phyloP scores from a whole-genome alignment of 2,113 vertebrate species.

The Spermophilus dauricus region DNA sequence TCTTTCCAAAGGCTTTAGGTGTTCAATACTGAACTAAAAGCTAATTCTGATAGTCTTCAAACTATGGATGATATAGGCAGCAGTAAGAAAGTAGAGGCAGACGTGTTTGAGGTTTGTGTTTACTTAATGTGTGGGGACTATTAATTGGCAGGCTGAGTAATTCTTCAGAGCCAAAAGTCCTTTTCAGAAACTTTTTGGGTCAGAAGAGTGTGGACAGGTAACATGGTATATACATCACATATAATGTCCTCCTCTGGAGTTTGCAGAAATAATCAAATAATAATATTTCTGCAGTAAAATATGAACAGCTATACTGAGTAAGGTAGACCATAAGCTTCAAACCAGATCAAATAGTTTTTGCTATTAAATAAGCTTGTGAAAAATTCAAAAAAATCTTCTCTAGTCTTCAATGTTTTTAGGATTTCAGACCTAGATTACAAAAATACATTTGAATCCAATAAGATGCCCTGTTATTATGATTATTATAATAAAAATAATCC shows the following conservation, averaged over 20 bases:
- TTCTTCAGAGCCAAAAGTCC: neutral
- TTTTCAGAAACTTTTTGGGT: neutral
- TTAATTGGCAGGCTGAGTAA: neutral
- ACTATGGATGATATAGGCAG: neutral
- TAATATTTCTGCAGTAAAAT: neutral
- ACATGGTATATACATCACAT: neutral
- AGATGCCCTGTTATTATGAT: neutral
- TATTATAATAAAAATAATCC: neutral
- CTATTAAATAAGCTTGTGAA: neutral
- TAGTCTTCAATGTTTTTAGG: neutral
- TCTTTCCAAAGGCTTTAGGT: neutral
- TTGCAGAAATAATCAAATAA: neutral
- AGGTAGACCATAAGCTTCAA: neutral
- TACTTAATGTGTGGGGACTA: neutral
- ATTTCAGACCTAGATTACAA: neutral
- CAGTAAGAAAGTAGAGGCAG: neutral
- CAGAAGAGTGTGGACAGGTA: neutral
- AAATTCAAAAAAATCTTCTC: neutral
- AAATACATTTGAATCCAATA: neutral
- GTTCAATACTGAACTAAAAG: conserved; percentile 18
- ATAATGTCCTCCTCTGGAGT: neutral
- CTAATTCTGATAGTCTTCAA: neutral
- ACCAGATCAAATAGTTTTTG: neutral
- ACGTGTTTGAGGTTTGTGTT: neutral
- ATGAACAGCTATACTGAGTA: neutral